Evolutionary conservation across 2,113 vertebrate genomes (phyloP), one percentile per base, ranked within the genome.

Genomic region (Xenotilapia caudafasciata): DNA sequence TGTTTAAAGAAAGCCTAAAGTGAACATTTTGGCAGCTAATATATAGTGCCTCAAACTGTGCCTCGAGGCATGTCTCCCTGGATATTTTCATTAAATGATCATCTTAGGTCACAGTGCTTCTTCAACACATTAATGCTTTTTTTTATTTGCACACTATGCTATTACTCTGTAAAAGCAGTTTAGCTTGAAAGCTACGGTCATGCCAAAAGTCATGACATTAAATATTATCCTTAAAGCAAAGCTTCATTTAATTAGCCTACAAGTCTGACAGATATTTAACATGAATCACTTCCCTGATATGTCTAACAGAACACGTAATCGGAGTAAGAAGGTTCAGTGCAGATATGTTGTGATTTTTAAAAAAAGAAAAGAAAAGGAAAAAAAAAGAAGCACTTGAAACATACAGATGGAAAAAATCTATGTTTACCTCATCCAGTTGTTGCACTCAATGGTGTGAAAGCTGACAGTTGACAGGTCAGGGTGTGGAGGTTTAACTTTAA

Each of bases 261-360:
- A 79, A 90, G 89, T 91, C 90, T 93, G 92, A 93, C 94, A 93
- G 91, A 92, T 90, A 92, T 93, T 94, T 92, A 93, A 95, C 93
- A 90, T 89, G 88, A 91, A 92, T 90, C 93, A 91, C 91, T 93
- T 90, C 79, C 84, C 60, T 77, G 89, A 90, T 86, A 84, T 79
- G 91, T 89, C 68, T 93, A 65, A 14, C 17, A 42, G 83, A 87
- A 83, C 80, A 87, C 77, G 53, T 89, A 92, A 94, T 90, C 35
- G 85, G 62, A 45, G 23, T 14, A 49, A 28, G 88, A 83, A 86
- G 82, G 62, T 86, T 89, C 31, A 33, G 81, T 55, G 88, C 77
- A 84, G 84, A 93, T 90, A 86, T 86, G 89, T 88, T 91, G 87
- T 55, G 90, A 90, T 92, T 84, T 65, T 93, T 19, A 0, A 92